Conservation (phyloP, 2,888 invertebrate species). For the Chloroclystis v-ata region DNA sequence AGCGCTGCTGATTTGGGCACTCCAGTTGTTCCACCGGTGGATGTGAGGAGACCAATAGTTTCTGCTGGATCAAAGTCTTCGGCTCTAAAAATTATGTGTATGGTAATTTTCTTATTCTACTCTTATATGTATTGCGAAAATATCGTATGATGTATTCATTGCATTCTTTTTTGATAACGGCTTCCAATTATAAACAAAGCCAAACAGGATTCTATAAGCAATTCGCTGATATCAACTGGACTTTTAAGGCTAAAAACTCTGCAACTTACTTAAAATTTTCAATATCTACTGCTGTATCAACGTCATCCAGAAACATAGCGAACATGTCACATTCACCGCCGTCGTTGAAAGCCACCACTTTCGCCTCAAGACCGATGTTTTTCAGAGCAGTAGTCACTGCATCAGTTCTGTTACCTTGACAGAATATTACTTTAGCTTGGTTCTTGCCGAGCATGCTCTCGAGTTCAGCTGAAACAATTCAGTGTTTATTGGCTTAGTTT, state of each 20-base stretch:
- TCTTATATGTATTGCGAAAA: no score
- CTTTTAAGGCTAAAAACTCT: no score
- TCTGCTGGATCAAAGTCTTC: not conserved
- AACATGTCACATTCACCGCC: constrained; percentile 40
- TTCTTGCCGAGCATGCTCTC: constrained; percentile 33
- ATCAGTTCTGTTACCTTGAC: constrained; percentile 40
- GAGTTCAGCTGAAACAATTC: constrained; percentile 37
- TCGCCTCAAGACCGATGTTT: constrained; percentile 2
- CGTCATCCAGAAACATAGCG: constrained; percentile 36
- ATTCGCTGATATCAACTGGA: no score
- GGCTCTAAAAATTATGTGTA: not conserved
- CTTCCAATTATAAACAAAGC: no score
- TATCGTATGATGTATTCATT: no score
- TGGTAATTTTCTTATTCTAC: no score
- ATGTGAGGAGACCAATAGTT: not conserved
- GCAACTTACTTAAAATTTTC: constrained; percentile 39
- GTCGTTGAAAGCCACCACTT: constrained; percentile 10
- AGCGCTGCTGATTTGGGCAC: constrained; percentile 1
- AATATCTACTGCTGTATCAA: constrained; percentile 30
- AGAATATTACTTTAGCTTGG: constrained; percentile 45
- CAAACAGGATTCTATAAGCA: no score
- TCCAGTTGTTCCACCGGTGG: not conserved
- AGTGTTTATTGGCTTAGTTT: not conserved
- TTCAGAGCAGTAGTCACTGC: constrained; percentile 38
- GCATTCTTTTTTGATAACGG: no score